Evolutionary conservation across 1,140 invertebrate genomes (phyloP).

Genomic region (Nephila pilipes): DNA sequence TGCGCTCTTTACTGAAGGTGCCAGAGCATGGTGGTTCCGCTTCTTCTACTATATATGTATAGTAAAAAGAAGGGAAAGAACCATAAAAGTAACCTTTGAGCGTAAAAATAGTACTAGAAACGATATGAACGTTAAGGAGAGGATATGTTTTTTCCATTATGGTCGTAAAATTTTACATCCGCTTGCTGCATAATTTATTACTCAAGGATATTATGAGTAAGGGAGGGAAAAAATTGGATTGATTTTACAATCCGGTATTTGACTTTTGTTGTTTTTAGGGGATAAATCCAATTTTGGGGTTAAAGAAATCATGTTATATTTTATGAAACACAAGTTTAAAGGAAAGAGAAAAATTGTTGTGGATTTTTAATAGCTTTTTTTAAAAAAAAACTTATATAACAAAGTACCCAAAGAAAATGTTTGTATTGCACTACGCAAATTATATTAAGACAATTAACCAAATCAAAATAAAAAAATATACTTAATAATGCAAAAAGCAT

Average conservation of each 20-base stretch:
- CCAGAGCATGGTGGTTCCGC: background rate
- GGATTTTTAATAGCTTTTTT: background rate
- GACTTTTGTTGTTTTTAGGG: background rate
- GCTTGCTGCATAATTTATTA: slow-evolving; percentile 48
- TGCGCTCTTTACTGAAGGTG: slow-evolving; percentile 1
- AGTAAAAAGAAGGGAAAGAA: background rate
- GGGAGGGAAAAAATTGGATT: background rate
- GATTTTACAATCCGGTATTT: background rate
- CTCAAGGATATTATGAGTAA: background rate
- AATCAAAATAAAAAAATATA: too few species aligned
- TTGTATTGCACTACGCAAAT: too few species aligned
- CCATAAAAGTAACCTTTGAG: slow-evolving; percentile 17
- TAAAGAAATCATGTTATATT: background rate
- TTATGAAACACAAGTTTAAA: too few species aligned
- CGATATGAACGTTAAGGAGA: slow-evolving; percentile 36
- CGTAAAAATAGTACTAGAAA: slow-evolving; percentile 47
- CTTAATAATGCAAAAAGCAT: too few species aligned
- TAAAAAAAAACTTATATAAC: too few species aligned
- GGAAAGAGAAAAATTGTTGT: too few species aligned
- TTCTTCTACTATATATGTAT: slow-evolving; percentile 11
- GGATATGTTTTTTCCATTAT: slow-evolving; percentile 33
- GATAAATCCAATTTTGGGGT: background rate
- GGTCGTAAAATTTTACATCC: slow-evolving; percentile 48
- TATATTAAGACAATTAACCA: too few species aligned
- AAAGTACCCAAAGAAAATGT: too few species aligned